Evolutionary conservation across 1,140 invertebrate species (phyloP).

Genomic region (Drosophila melanogaster): DNA sequence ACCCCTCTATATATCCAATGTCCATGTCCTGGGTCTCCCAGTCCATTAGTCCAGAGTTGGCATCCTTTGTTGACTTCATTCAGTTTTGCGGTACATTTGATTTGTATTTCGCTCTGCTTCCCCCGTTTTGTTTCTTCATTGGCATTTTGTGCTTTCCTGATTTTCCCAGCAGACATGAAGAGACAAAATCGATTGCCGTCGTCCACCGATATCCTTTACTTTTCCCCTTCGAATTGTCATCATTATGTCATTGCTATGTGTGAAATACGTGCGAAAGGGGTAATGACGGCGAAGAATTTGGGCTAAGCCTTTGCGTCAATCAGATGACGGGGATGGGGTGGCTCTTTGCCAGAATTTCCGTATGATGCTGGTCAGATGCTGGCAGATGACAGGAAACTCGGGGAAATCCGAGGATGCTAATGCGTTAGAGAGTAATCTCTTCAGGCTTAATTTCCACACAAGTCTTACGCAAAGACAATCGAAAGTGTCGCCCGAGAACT

Average conservation of each 20-base stretch:
- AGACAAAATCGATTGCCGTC: constrained; percentile 42
- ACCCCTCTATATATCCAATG: not conserved
- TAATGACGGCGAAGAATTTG: constrained; percentile 28
- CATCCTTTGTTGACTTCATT: constrained; percentile 79
- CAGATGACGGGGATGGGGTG: not conserved
- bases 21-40: constrained; percentile 8
- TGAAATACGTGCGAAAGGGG: constrained; percentile 35
- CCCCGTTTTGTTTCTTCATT: constrained; percentile 57
- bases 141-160: constrained; percentile 48
- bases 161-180: constrained; percentile 29
- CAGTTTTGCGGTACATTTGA: constrained; percentile 83
- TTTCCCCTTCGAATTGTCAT: constrained; percentile 54
- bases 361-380: constrained; percentile 3
- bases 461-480: constrained; percentile 75
- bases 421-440: constrained; percentile 29
- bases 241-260: constrained; percentile 67
- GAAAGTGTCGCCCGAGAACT: constrained; percentile 82
- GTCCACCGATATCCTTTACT: constrained; percentile 14
- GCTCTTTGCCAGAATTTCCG: not conserved
- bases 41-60: constrained; percentile 62
- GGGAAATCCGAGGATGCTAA: constrained; percentile 3
- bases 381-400: constrained; percentile 5
- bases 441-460: constrained; percentile 76
- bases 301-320: constrained; percentile 23
- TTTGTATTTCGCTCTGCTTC: constrained; percentile 69